Conservation (phyloP, 2,113 vertebrate genomes). For the Myrmecophaga tridactyla region DNA sequence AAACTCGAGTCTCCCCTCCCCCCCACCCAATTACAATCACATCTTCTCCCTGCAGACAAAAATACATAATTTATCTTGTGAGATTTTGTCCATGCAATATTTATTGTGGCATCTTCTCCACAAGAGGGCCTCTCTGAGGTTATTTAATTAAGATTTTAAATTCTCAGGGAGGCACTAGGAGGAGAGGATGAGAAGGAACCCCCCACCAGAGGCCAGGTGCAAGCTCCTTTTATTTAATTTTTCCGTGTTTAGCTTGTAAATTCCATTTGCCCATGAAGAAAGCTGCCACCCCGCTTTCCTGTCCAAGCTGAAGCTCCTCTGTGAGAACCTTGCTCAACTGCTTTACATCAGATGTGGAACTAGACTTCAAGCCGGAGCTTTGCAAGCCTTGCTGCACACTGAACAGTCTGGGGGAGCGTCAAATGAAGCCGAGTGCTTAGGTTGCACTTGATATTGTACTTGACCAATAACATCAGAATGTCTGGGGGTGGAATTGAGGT, state of each 20-base stretch:
- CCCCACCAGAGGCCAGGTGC: neutral
- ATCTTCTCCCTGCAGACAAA: neutral
- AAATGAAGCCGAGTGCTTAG: neutral
- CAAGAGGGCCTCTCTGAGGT: neutral
- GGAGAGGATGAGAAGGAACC: neutral
- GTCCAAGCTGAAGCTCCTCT: neutral
- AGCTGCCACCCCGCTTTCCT: neutral
- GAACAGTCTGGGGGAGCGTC: neutral
- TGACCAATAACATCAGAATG: neutral
- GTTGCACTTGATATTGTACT: neutral
- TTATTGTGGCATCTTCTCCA: neutral
- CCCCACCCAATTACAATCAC: neutral
- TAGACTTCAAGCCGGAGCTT: neutral
- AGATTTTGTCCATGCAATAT: neutral
- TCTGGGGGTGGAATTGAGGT: neutral
- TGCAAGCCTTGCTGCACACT: neutral
- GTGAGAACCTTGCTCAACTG: neutral
- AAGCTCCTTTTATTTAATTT: neutral
- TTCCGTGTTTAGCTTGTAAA: neutral
- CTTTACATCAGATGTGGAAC: neutral
- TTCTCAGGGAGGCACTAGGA: neutral
- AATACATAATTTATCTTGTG: neutral
- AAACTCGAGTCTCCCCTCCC: neutral
- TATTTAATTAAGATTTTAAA: neutral
- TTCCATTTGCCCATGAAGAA: neutral